Evolutionary conservation across 2,888 invertebrate species (phyloP), one percentile per base, ranked within the genome.

Genomic region (Rotaria sp.): DNA sequence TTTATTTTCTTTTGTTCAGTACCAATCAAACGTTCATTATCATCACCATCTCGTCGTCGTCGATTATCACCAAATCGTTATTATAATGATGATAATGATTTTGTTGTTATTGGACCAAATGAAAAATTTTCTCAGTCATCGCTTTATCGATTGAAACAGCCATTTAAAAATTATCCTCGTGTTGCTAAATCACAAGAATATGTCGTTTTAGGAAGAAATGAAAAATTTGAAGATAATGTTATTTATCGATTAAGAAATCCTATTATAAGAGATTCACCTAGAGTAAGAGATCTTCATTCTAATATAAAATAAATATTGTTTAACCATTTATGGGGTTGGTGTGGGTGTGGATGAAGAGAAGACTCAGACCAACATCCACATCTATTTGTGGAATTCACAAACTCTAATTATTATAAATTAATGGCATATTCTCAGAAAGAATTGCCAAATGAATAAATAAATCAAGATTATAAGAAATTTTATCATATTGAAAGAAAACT

Each of bases 171-270:
- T 15, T 3, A 45, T 80, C 26, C 26, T 26, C n/a, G 45, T n/a
- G 80, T 80, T 15, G 45, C 80, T 5, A 80, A 80, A 26, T n/a
- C 80, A 45, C 80, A 45, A 80, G 80, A 80, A 41, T 80, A 38
- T 80, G 80, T 45, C 18, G 1, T 80, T 24, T 45, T 80, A 45
- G 80, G 80, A 80, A 80, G 38, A 80, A 41, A 80, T 45, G 26
- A 38, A 26, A 80, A 80, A 80, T 80, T 80, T 45, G 80, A 41
- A 80, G 45, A 80, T 80, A 80, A 80, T 80, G 80, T 80, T 21
- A 45, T 15, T 15, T 80, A 80, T 80, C 80, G 45, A 80, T 45
- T 80, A 45, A 41, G 80, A n/a, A 80, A 45, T 8, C 35, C 67
- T 67, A 21, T 67, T 67, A 5, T 21, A 21, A 67, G 10, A 4